These are phyloP conservation scores for Zootermopsis nevadensis DNA, from an alignment of 2,888 invertebrate genomes.

Conservation along the genomic window DNA sequence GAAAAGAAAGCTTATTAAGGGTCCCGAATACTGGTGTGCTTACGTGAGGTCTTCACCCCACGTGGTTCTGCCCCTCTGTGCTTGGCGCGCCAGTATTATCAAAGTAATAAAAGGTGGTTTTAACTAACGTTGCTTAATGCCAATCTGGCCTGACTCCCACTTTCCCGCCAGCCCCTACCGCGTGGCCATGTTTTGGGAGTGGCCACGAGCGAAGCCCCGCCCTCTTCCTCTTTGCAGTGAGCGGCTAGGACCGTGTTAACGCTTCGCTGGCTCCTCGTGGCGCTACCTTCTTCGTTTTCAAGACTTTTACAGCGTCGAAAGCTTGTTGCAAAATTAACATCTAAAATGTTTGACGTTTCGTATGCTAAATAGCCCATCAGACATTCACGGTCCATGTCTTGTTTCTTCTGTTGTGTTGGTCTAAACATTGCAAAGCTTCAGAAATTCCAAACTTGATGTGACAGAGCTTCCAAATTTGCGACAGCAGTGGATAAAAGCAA, in stretches of 20 bases:
- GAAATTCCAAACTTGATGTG: no score
- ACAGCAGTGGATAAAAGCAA: no score
- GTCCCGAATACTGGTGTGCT: slow-evolving; percentile 10
- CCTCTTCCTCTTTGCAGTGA: neutral
- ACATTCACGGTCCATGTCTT: slow-evolving; percentile 21
- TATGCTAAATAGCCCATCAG: slow-evolving; percentile 37
- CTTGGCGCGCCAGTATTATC: slow-evolving; percentile 42
- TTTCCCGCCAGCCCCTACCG: slow-evolving; percentile 7
- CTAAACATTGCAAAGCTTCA: neutral
- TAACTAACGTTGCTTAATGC: slow-evolving; percentile 45
- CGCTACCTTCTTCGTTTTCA: slow-evolving; percentile 26
- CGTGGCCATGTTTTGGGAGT: slow-evolving; percentile 41
- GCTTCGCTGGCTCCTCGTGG: slow-evolving; percentile 8
- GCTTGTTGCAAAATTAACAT: slow-evolving; percentile 40
- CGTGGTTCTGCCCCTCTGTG: slow-evolving; percentile 33
- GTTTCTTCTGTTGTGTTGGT: neutral
- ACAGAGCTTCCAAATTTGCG: no score
- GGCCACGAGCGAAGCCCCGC: neutral
- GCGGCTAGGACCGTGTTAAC: neutral
- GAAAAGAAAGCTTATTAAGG: slow-evolving; percentile 43
- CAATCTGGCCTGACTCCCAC: slow-evolving; percentile 40
- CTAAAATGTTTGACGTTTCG: slow-evolving; percentile 41
- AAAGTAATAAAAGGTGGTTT: slow-evolving; percentile 48
- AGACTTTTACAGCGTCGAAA: slow-evolving; percentile 34
- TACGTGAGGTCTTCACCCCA: slow-evolving; percentile 41